Base-by-base conservation (phyloP, 2,113 vertebrate genomes). In the Aphelocoma coerulescens region DNA sequence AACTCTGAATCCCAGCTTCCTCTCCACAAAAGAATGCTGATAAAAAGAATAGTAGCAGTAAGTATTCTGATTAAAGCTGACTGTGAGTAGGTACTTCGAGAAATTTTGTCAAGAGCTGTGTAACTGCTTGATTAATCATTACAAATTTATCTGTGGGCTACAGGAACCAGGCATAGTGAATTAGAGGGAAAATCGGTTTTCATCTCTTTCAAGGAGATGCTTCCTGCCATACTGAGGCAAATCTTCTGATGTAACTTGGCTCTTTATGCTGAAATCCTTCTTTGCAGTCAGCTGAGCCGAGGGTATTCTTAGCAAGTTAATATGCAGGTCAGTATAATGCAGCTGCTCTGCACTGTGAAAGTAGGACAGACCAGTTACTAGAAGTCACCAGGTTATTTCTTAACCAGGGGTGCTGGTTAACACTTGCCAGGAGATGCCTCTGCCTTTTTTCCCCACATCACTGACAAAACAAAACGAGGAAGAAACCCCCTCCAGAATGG, bases 191-290 rank as follows among this genome's bases (percentile, higher is more conserved):
- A 93, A 83, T 87, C 16, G 0, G 22, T 37, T 93, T 93, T 91
- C 63, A 74, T 94, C 57, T 91, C 80, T 89, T 87, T 90, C 43
- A 93, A 55, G 79, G 80, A 93, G 84, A 89, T 77, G 84, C 65
- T 81, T 96, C 68, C 77, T 95, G 80, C 65, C 73, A 19, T 48
- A 46, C 33, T 78, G 77, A 94, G 84, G 69, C 80, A 94, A 94
- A 94, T 95, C 91, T 95, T 71, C 79, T 95, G 73, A 84, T 91
- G 87, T 81, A 87, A 93, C 89, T 93, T 87, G 90, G 65, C 91
- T 80, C 43, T 89, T 91, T 51, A 49, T 81, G 28, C 68, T 81
- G 91, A 86, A 94, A 96, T 94, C 95, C 91, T 89, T 46, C 95
- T 96, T 81, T 89, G 73, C 89, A 87, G 73, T 89, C 76, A 84